phyloP scores from a whole-genome alignment of 2,888 invertebrate species.

The Cryptosula pallasiana region DNA sequence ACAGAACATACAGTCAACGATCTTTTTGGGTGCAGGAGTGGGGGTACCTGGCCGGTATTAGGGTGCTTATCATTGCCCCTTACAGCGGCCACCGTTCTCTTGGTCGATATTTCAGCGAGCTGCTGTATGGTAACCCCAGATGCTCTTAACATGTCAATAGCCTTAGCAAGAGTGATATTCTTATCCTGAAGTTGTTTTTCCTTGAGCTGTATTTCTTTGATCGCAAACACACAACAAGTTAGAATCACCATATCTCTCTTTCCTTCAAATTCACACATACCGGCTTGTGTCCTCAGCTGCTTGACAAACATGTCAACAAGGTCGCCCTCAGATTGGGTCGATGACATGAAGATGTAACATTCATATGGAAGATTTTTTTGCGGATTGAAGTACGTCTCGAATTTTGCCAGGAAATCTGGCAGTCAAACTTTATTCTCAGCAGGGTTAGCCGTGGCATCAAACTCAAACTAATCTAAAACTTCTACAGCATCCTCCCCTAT shows the following conservation, averaged over 20 bases:
- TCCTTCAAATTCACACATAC: constrained; percentile 21
- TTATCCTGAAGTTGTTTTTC: neutral
- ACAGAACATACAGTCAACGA: neutral
- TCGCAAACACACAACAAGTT: neutral
- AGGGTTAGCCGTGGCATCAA: no score
- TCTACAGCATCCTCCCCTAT: no score
- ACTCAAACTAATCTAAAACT: no score
- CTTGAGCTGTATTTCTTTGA: neutral
- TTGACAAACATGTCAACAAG: neutral
- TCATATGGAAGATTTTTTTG: neutral
- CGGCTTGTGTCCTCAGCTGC: neutral
- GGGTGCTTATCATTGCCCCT: neutral
- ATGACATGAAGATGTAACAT: neutral
- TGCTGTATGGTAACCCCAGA: neutral
- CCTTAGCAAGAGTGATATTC: neutral
- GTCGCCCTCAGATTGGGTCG: constrained; percentile 17
- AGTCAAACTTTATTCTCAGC: neutral
- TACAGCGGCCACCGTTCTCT: neutral
- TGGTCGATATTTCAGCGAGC: neutral
- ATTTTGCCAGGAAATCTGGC: neutral
- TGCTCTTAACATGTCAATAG: constrained; percentile 11
- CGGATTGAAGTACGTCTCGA: neutral
- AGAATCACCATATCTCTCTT: neutral
- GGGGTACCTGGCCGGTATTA: neutral
- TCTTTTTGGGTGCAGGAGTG: neutral